Percentiles rank a stretch among this genome's conserved stretches.
Conservation (phyloP, 2,888 invertebrate species). For the Drosophila tanythrix region DNA sequence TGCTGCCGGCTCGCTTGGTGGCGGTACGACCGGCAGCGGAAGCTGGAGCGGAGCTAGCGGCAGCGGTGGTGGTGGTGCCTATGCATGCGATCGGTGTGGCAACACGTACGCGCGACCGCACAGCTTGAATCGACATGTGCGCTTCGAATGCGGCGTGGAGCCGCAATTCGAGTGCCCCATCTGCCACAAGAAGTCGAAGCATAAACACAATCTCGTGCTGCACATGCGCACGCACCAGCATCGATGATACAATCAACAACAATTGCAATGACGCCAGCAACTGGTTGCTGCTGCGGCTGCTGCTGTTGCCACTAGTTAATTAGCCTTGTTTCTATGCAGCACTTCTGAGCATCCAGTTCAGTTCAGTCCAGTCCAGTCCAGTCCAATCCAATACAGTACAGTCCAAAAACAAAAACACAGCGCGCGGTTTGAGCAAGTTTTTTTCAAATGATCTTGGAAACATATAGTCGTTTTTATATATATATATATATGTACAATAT, state of each 20-base stretch:
- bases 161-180: slow-evolving; percentile 88
- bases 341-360: slow-evolving; percentile 21
- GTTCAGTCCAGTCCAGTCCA: slow-evolving; percentile 25
- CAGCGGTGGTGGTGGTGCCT: slow-evolving; percentile 81
- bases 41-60: slow-evolving; percentile 29
- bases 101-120: slow-evolving; percentile 87
- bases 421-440: slow-evolving; percentile 54
- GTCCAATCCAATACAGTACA: slow-evolving; percentile 28
- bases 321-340: slow-evolving; percentile 48
- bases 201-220: slow-evolving; percentile 85
- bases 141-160: slow-evolving; percentile 87
- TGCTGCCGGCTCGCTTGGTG: slow-evolving; percentile 11
- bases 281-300: slow-evolving; percentile 39
- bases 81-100: slow-evolving; percentile 86
- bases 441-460: slow-evolving; percentile 84
- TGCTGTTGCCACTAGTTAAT: slow-evolving; percentile 51
- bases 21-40: slow-evolving; percentile 22
- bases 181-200: slow-evolving; percentile 87
- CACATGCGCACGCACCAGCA: slow-evolving; percentile 86
- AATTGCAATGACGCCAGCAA: slow-evolving; percentile 70
- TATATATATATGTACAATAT: slow-evolving; percentile 25
- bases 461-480: slow-evolving; percentile 81
- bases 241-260: slow-evolving; percentile 85
- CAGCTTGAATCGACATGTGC: slow-evolving; percentile 86
- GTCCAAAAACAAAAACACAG: slow-evolving; percentile 35